phyloP scores from a whole-genome alignment of 2,113 vertebrate species.

The Megatriorchis doriae region DNA sequence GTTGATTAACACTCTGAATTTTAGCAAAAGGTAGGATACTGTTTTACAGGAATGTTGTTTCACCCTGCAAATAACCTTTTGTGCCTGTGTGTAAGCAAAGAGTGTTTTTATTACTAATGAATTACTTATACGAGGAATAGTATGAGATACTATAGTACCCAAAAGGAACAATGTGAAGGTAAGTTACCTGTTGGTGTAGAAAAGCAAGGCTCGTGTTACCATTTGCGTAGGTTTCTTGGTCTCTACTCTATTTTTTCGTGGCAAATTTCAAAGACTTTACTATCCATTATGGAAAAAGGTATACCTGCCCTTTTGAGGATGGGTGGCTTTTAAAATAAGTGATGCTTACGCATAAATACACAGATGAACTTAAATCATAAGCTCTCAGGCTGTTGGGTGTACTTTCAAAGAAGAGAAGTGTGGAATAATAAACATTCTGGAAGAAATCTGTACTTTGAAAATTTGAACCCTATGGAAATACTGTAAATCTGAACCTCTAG shows the following conservation, averaged over 20 bases:
- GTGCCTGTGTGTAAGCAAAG: not conserved
- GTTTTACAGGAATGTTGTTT: not conserved
- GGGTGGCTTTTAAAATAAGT: not conserved
- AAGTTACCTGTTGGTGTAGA: not conserved
- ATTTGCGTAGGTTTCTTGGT: not conserved
- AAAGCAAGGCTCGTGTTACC: not conserved
- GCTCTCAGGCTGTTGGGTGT: not conserved
- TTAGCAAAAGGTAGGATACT: not conserved
- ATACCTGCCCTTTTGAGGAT: not conserved
- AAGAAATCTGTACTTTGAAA: not conserved
- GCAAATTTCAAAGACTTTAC: not conserved
- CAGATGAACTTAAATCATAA: not conserved
- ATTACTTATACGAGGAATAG: fast-evolving
- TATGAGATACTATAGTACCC: not conserved
- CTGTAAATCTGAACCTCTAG: not conserved
- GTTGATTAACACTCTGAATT: not conserved
- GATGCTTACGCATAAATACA: not conserved
- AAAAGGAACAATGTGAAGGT: not conserved
- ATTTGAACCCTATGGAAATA: fast-evolving
- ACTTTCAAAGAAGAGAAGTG: not conserved
- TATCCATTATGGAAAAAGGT: not conserved
- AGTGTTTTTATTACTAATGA: not conserved
- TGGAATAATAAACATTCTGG: not conserved
- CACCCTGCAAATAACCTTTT: not conserved
- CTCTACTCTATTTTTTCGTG: not conserved